These are phyloP conservation scores for Pseudocheirus occidentalis DNA, from an alignment of 2,797 vertebrate species.

Conservation along the genomic window DNA sequence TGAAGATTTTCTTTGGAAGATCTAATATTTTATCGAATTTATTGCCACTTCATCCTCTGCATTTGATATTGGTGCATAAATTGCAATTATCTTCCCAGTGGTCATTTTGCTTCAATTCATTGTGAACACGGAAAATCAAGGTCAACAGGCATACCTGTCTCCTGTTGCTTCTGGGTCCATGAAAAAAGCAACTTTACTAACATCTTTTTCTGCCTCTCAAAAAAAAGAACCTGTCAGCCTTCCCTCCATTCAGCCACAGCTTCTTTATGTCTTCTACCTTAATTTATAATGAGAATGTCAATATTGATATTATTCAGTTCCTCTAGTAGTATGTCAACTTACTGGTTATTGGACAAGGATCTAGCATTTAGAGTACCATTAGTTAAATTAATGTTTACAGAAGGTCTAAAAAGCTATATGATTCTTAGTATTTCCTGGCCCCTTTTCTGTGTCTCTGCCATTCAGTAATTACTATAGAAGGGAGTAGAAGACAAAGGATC, in stretches of 20 bases:
- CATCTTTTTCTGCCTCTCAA: background rate
- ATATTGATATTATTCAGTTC: background rate
- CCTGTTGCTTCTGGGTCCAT: background rate
- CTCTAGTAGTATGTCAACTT: background rate
- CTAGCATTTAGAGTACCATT: background rate
- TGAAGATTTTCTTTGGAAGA: background rate
- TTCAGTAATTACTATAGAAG: background rate
- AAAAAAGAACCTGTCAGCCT: background rate
- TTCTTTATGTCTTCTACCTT: background rate
- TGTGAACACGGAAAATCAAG: background rate
- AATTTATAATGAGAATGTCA: conserved; percentile 4
- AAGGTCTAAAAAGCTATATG: background rate
- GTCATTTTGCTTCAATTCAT: background rate
- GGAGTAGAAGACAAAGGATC: background rate
- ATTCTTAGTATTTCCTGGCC: background rate
- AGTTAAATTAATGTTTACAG: conserved; percentile 6
- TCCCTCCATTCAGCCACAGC: background rate
- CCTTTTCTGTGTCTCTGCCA: background rate
- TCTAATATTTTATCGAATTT: background rate
- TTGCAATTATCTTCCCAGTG: background rate
- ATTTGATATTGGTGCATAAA: background rate
- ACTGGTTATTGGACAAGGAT: background rate
- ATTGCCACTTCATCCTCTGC: background rate
- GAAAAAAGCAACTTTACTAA: background rate
- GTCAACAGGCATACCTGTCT: background rate